Percentiles rank a stretch among this genome's conserved stretches.
phyloP scores from a whole-genome alignment of 2,113 vertebrate species.

The Galeopterus variegatus region DNA sequence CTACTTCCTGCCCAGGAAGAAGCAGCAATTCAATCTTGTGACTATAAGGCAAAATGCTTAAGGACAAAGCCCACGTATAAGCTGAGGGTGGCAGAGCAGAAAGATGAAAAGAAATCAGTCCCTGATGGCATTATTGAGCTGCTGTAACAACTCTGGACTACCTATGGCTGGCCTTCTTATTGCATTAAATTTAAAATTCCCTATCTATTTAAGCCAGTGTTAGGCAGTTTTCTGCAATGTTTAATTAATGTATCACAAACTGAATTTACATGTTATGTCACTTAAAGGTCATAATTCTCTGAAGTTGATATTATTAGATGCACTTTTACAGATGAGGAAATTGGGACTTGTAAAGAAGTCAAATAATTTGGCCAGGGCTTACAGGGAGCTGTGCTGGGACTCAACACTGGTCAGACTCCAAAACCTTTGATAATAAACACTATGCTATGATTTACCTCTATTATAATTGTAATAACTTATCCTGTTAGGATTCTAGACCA shows the following conservation, averaged over 20 bases:
- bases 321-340: slow-evolving; percentile 29
- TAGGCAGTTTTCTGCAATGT: neutral
- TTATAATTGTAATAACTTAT: neutral
- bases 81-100: neutral
- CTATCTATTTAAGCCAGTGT: neutral
- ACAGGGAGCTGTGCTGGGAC: neutral
- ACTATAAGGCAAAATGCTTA: slow-evolving; percentile 7
- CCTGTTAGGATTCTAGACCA: neutral
- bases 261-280: neutral
- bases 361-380: neutral
- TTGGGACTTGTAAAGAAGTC: neutral
- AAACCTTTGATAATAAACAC: neutral
- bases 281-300: slow-evolving; percentile 47
- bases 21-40: neutral
- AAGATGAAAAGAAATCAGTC: neutral
- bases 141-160: neutral
- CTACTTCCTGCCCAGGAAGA: neutral
- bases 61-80: neutral
- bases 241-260: slow-evolving; percentile 17
- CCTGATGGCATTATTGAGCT: neutral
- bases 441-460: slow-evolving; percentile 6
- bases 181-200: neutral
- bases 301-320: neutral
- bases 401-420: neutral
- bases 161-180: neutral